Evolutionary conservation across 1,140 invertebrate species (phyloP).

Genomic region (Eriocheir sinensis): DNA sequence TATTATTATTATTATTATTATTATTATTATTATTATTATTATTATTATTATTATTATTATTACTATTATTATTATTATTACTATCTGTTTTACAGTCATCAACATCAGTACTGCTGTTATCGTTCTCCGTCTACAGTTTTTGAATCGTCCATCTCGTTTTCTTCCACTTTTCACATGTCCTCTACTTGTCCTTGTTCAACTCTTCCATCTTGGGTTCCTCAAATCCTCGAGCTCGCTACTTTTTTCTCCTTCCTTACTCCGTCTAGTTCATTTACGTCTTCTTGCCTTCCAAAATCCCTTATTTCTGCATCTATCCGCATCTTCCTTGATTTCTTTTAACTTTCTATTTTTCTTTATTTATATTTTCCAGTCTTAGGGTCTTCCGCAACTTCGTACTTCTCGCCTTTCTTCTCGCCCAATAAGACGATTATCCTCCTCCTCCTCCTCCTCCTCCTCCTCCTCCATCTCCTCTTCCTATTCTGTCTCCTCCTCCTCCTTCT

Average conservation of each 20-base stretch:
- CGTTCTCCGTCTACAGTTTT: too few relatives aligned
- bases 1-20: too few relatives aligned
- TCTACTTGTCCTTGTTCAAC: neutral
- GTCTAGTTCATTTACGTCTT: neutral
- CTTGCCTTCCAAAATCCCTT: neutral
- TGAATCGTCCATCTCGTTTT: neutral
- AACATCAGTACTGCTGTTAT: too few relatives aligned
- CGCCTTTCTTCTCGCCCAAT: neutral
- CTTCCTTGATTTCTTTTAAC: too few relatives aligned
- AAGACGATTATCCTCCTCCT: neutral
- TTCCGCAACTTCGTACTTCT: too few relatives aligned
- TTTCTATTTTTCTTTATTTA: too few relatives aligned
- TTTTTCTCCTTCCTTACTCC: neutral
- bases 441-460: neutral
- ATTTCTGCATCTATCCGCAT: too few relatives aligned
- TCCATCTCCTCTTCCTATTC: too few relatives aligned
- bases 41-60: neutral
- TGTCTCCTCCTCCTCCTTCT: neutral
- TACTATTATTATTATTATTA: neutral
- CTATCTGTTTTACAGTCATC: neutral
- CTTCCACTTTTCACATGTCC: neutral
- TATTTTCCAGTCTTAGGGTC: too few relatives aligned
- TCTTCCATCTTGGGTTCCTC: neutral
- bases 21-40: neutral
- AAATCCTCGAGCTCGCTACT: too few relatives aligned